Percentiles rank a stretch among this genome's conserved stretches.
These are phyloP conservation scores for Syngnathus typhle DNA, from an alignment of 2,113 vertebrate genomes.

Conservation along the genomic window DNA sequence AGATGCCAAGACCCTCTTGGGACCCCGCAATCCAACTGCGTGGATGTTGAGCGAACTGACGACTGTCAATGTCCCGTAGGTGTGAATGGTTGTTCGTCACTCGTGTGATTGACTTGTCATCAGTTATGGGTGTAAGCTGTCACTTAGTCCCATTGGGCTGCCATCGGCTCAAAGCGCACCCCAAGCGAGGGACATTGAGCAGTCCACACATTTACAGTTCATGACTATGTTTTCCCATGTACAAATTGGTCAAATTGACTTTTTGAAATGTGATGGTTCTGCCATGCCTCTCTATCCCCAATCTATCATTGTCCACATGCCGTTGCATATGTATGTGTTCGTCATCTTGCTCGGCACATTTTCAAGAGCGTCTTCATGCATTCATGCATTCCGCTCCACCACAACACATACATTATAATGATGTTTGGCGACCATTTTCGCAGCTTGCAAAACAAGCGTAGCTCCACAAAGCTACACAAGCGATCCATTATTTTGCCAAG, in stretches of 20 bases:
- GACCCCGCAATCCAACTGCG: too few species aligned
- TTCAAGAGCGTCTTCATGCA: constrained; percentile 59
- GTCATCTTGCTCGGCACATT: constrained; percentile 23
- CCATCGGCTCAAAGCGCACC: too few species aligned
- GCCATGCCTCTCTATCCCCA: not conserved
- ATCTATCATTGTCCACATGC: not conserved
- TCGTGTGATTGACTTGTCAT: too few species aligned
- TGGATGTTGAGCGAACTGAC: too few species aligned
- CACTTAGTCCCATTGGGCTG: too few species aligned
- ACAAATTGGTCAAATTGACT: not conserved
- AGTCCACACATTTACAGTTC: too few species aligned
- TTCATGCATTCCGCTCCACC: constrained; percentile 38
- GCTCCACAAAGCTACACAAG: constrained; percentile 9
- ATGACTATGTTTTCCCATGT: not conserved
- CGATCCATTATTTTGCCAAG: constrained; percentile 40
- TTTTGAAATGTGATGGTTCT: not conserved
- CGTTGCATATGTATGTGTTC: constrained; percentile 12
- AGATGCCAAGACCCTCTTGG: too few species aligned
- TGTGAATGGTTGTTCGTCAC: too few species aligned
- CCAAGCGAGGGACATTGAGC: too few species aligned
- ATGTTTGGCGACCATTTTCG: constrained; percentile 11
- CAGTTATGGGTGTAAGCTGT: too few species aligned
- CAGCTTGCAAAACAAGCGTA: constrained; percentile 19
- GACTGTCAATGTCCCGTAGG: too few species aligned
- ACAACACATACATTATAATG: constrained; percentile 68